Conservation (phyloP, 1,140 invertebrate species). For the Drosophila bocqueti region DNA sequence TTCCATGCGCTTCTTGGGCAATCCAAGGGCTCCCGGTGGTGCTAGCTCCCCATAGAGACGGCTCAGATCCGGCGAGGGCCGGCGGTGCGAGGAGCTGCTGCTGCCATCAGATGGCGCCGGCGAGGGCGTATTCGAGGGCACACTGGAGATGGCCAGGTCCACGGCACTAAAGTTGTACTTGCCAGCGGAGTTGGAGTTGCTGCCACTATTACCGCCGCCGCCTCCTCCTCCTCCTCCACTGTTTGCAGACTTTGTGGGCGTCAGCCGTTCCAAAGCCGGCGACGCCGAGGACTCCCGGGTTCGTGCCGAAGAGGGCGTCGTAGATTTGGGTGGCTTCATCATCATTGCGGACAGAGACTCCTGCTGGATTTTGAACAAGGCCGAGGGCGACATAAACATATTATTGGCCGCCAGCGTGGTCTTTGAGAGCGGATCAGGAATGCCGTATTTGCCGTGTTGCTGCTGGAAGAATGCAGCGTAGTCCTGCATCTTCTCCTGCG, state of each 20-base stretch:
- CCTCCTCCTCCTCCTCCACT: constrained; percentile 38
- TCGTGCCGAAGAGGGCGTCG: constrained; percentile 66
- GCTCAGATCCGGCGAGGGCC: constrained; percentile 76
- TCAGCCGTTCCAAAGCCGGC: constrained; percentile 81
- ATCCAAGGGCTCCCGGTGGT: constrained; percentile 54
- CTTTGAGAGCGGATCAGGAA: constrained; percentile 89
- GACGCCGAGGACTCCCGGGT: constrained; percentile 83
- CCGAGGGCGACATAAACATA: constrained; percentile 88
- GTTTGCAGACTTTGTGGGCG: constrained; percentile 75
- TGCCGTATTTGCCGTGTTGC: constrained; percentile 81
- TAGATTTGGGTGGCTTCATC: constrained; percentile 85
- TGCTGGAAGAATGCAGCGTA: constrained; percentile 82
- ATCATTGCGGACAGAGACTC: constrained; percentile 86
- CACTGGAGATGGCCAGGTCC: constrained; percentile 85
- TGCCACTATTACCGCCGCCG: constrained; percentile 29
- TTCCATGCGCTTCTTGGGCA: constrained; percentile 84
- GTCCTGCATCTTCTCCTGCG: constrained; percentile 83
- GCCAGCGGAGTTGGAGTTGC: constrained; percentile 77
- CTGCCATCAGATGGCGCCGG: constrained; percentile 77
- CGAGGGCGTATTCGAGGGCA: constrained; percentile 82
- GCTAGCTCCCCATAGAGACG: constrained; percentile 77
- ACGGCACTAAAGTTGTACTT: constrained; percentile 85
- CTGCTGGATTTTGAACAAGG: constrained; percentile 86
- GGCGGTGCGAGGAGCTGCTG: constrained; percentile 69
- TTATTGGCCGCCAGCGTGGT: constrained; percentile 89